A percentile compares a stretch with the other conserved stretches of the same genome.
Conservation (phyloP, 2,113 vertebrate species). For the Etia nguti region DNA sequence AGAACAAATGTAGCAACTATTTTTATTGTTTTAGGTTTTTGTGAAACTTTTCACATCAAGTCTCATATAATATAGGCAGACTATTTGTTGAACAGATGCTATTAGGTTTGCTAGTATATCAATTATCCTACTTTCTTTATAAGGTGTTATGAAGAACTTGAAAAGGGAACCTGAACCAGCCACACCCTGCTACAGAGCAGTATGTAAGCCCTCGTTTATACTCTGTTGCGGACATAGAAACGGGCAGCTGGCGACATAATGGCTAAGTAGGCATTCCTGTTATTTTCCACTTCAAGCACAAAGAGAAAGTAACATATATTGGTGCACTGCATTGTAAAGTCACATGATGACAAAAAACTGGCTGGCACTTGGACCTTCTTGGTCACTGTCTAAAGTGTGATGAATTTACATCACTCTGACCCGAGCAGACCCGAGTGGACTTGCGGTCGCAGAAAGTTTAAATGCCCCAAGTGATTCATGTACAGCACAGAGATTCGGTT, state of each 20-base stretch:
- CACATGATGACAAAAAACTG: neutral
- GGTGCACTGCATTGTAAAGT: neutral
- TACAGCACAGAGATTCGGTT: neutral
- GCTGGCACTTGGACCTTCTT: neutral
- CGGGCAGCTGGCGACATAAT: neutral
- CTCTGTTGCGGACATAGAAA: neutral
- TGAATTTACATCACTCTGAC: neutral
- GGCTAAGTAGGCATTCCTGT: neutral
- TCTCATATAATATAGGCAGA: neutral
- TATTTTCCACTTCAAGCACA: neutral
- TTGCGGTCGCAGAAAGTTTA: neutral
- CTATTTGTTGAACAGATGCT: neutral
- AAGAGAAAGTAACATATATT: neutral
- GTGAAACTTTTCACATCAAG: neutral
- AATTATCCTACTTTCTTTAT: neutral
- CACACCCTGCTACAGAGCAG: neutral
- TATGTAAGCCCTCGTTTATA: neutral
- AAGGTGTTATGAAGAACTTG: neutral
- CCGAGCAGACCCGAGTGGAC: rapidly evolving
- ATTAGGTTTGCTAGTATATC: neutral
- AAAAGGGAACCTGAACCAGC: neutral
- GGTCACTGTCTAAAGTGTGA: neutral
- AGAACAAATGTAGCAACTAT: neutral
- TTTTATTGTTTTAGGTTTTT: neutral
- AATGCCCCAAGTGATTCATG: neutral